Evolutionary conservation across 2,113 vertebrate genomes (phyloP).

Genomic region (Hippocampus guttulatus): DNA sequence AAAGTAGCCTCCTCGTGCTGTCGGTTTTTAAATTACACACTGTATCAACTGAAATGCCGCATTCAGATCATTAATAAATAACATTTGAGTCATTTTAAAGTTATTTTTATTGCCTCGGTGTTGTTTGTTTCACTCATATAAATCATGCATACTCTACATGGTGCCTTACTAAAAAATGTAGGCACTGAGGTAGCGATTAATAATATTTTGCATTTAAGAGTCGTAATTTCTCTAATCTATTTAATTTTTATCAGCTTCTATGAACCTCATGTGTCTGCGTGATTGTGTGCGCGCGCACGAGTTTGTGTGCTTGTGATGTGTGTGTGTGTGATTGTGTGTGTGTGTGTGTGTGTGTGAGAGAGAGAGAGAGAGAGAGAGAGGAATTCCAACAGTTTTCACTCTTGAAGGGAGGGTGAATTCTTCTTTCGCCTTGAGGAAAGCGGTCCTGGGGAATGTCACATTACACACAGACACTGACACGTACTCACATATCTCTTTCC

Average conservation of each 20-base stretch:
- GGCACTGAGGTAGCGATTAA: neutral
- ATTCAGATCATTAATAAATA: too few species aligned
- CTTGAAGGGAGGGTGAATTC: slow-evolving; percentile 44
- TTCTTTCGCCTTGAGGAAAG: slow-evolving; percentile 43
- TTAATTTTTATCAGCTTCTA: neutral
- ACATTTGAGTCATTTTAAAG: neutral
- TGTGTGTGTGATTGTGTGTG: too few species aligned
- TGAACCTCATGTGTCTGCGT: too few species aligned
- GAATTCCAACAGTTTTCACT: neutral
- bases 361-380: neutral
- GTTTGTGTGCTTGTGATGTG: too few species aligned
- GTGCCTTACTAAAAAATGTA: neutral
- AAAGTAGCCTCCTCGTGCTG: too few species aligned
- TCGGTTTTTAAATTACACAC: neutral
- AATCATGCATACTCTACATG: neutral
- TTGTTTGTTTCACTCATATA: neutral
- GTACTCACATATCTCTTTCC: neutral
- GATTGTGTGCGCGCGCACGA: too few species aligned
- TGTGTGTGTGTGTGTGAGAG: neutral
- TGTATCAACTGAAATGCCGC: neutral
- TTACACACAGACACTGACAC: neutral
- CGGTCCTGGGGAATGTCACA: slow-evolving; percentile 53
- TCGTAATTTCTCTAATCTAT: neutral
- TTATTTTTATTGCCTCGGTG: neutral
- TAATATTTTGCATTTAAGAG: neutral